phyloP scores from a whole-genome alignment of 2,113 vertebrate species.

The Xenus cinereus region DNA sequence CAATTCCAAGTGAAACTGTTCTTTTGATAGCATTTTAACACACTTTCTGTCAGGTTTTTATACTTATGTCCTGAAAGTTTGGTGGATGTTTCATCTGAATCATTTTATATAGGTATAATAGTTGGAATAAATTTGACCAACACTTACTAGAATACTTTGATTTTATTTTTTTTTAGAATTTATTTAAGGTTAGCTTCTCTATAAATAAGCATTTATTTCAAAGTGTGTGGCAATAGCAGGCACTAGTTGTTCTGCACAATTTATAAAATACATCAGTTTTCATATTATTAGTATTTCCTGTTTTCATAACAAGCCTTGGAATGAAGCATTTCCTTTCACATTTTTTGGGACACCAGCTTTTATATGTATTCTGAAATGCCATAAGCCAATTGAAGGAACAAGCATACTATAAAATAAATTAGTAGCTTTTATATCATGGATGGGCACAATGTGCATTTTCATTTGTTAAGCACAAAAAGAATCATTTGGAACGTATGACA shows the following conservation, averaged over 20 bases:
- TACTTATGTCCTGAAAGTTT: background rate
- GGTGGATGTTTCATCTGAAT: background rate
- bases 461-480: slow-evolving; percentile 14
- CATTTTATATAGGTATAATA: background rate
- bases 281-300: background rate
- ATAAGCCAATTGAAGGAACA: slow-evolving; percentile 14
- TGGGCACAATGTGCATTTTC: background rate
- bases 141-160: background rate
- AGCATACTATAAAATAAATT: slow-evolving; percentile 25
- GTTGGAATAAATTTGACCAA: background rate
- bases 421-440: background rate
- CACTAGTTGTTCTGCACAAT: background rate
- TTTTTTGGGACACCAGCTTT: background rate
- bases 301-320: background rate
- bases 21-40: background rate
- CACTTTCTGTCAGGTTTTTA: background rate
- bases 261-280: background rate
- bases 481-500: background rate
- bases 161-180: background rate
- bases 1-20: background rate
- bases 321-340: background rate
- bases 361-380: background rate
- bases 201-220: background rate
- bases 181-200: background rate
- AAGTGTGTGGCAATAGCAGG: background rate